Evolutionary conservation across 2,888 invertebrate species (phyloP).

Genomic region (Phorcus lineatus): DNA sequence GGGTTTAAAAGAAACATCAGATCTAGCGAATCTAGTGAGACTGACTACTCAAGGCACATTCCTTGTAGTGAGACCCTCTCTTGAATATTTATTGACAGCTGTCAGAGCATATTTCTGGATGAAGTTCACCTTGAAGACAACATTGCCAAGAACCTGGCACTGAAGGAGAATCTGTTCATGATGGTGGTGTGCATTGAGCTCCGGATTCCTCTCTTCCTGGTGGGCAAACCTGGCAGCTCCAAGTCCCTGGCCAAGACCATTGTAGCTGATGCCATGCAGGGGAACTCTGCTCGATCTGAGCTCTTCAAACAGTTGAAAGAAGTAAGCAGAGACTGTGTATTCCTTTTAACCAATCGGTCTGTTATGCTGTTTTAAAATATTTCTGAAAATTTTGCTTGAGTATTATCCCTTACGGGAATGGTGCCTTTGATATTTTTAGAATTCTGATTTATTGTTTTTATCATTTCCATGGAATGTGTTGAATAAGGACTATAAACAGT

Average conservation of each 20-base stretch:
- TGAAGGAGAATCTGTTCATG: slow-evolving; percentile 74
- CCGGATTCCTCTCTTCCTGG: slow-evolving; percentile 72
- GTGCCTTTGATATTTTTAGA: too few relatives aligned
- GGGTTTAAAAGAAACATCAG: too few relatives aligned
- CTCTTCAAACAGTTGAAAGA: slow-evolving; percentile 68
- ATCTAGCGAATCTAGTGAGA: too few relatives aligned
- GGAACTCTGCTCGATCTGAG: slow-evolving; percentile 59
- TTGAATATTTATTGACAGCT: slow-evolving; percentile 42
- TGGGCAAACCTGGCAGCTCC: slow-evolving; percentile 74
- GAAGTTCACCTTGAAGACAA: slow-evolving; percentile 58
- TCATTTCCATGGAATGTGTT: too few relatives aligned
- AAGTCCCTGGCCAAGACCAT: slow-evolving; percentile 74
- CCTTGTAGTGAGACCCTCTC: too few relatives aligned
- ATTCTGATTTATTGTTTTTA: too few relatives aligned
- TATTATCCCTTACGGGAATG: too few relatives aligned
- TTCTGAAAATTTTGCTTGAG: too few relatives aligned
- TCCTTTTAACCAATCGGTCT: too few relatives aligned
- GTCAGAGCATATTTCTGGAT: slow-evolving; percentile 69
- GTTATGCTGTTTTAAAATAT: too few relatives aligned
- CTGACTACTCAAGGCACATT: too few relatives aligned
- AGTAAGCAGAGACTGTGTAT: slow-evolving; percentile 40
- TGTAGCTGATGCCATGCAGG: slow-evolving; percentile 72
- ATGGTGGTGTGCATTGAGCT: slow-evolving; percentile 74
- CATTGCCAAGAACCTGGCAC: slow-evolving; percentile 70
- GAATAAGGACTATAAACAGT: too few relatives aligned